These are phyloP conservation scores for Zaprionus africanus DNA, from an alignment of 1,140 invertebrate species.

Conservation along the genomic window DNA sequence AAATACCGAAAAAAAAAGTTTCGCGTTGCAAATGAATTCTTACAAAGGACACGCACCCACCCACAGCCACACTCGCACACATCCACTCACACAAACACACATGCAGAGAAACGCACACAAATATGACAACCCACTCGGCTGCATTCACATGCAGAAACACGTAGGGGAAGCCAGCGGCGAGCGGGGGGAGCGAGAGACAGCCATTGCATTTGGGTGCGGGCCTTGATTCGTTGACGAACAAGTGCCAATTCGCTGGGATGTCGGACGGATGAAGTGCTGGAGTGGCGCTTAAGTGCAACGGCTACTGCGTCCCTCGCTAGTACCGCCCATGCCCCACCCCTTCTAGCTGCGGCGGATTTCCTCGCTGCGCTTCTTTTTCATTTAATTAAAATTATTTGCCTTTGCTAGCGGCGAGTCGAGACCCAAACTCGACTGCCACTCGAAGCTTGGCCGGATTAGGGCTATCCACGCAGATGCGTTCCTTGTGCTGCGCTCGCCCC, in stretches of 20 bases:
- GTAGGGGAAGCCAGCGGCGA: neutral
- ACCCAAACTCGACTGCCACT: constrained; percentile 48
- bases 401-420: constrained; percentile 54
- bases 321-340: neutral
- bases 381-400: constrained; percentile 83
- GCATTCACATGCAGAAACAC: constrained; percentile 28
- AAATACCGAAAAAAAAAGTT: constrained; percentile 82
- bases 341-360: constrained; percentile 8
- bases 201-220: constrained; percentile 73
- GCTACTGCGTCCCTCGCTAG: constrained; percentile 18
- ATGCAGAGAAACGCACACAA: neutral
- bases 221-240: constrained; percentile 78
- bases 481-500: constrained; percentile 1
- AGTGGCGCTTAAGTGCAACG: constrained; percentile 75
- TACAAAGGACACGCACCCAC: constrained; percentile 71
- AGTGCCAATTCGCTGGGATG: constrained; percentile 72
- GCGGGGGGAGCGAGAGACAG: neutral
- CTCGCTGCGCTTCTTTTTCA: constrained; percentile 72
- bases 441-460: constrained; percentile 72
- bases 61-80: constrained; percentile 28
- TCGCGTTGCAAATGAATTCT: constrained; percentile 79
- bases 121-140: constrained; percentile 23
- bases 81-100: constrained; percentile 36
- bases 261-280: constrained; percentile 66
- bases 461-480: constrained; percentile 38